Percentiles rank a stretch among this genome's conserved stretches.
phyloP scores from a whole-genome alignment of 1,140 invertebrate species.

The Psilanteris sp. region DNA sequence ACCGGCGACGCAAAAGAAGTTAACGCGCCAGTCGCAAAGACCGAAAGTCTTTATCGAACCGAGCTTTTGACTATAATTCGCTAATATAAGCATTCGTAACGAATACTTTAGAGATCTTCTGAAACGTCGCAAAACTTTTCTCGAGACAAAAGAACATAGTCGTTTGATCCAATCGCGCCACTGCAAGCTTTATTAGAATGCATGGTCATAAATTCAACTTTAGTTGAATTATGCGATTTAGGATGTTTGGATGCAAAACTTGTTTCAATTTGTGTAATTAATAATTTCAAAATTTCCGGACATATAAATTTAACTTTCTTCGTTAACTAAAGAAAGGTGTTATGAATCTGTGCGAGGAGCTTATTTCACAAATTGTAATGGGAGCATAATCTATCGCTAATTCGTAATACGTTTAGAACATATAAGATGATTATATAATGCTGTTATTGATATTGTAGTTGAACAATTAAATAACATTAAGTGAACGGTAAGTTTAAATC shows the following conservation, averaged over 20 bases:
- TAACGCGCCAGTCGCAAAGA: conserved; percentile 64
- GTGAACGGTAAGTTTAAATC: too few relatives aligned
- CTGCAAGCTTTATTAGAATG: conserved; percentile 34
- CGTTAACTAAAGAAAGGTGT: too few relatives aligned
- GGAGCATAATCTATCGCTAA: too few relatives aligned
- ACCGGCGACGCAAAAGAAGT: conserved; percentile 68
- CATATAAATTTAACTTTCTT: too few relatives aligned
- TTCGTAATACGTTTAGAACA: too few relatives aligned
- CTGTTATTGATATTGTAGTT: too few relatives aligned
- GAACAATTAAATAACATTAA: too few relatives aligned
- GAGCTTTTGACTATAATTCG: conserved; percentile 64
- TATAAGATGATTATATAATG: too few relatives aligned
- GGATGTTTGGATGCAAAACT: conserved; percentile 4
- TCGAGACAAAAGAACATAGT: conserved; percentile 36
- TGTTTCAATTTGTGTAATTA: too few relatives aligned
- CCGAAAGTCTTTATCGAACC: conserved; percentile 51
- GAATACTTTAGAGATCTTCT: conserved; percentile 28
- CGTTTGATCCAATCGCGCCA: conserved; percentile 28
- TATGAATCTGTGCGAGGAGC: too few relatives aligned
- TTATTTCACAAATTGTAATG: too few relatives aligned
- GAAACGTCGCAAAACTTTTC: conserved; percentile 36
- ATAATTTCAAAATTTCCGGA: too few relatives aligned
- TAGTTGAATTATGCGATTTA: conserved; percentile 21
- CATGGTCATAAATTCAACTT: conserved; percentile 16
- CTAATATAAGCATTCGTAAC: conserved; percentile 63